phyloP scores from a whole-genome alignment of 1,140 invertebrate species.

The Parapsyche elsis region DNA sequence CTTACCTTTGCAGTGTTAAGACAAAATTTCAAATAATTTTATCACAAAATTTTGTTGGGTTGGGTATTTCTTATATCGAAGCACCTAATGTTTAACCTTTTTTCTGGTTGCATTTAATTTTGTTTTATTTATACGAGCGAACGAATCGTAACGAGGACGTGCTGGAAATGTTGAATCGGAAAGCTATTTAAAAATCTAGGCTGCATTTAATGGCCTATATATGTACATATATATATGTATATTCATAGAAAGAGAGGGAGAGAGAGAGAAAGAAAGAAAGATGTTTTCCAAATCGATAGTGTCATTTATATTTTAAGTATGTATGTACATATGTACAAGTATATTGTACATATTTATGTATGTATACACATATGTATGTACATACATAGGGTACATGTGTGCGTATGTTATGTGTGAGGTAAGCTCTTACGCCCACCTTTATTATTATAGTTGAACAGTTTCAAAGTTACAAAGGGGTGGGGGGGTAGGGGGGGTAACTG shows the following conservation, averaged over 20 bases:
- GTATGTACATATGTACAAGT: no score
- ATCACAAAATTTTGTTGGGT: no score
- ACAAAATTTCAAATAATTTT: no score
- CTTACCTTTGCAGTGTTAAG: no score
- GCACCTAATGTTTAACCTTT: not conserved
- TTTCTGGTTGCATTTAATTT: slow-evolving; percentile 7
- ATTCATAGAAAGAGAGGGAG: no score
- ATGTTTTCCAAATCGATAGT: not conserved
- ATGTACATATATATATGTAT: no score
- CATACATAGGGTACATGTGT: not conserved
- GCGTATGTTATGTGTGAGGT: not conserved
- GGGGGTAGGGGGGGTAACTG: not conserved
- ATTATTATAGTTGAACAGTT: slow-evolving; percentile 44
- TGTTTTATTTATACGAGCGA: slow-evolving; percentile 20
- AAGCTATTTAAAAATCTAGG: not conserved
- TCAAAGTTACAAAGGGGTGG: slow-evolving; percentile 47
- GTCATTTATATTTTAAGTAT: not conserved
- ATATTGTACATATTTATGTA: no score
- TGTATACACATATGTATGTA: no score
- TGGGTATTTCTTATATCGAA: not conserved
- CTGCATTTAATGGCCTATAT: not conserved
- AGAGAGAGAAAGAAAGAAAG: not conserved
- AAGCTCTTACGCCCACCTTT: not conserved
- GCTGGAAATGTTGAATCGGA: slow-evolving; percentile 10
- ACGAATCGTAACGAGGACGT: slow-evolving; percentile 4